A percentile compares a stretch with the other conserved stretches of the same genome.
Evolutionary conservation across 2,888 invertebrate genomes (phyloP).

Genomic region (Campoplex nolae): DNA sequence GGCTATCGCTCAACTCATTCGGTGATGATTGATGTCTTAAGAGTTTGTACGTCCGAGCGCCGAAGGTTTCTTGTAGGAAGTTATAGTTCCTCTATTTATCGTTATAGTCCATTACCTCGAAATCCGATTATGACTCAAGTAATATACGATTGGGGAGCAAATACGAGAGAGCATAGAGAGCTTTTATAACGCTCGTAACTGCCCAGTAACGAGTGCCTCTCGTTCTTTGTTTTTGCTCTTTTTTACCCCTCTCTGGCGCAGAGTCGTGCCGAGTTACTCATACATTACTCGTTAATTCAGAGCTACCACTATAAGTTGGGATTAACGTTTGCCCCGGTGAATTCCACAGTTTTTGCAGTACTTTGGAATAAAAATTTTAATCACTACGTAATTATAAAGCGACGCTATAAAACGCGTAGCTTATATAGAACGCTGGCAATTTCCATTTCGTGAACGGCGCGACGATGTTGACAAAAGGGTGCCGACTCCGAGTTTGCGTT

Average conservation of each 20-base stretch:
- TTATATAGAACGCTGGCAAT: slow-evolving; percentile 29
- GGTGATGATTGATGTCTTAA: slow-evolving; percentile 3
- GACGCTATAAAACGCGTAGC: slow-evolving; percentile 54
- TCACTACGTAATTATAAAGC: slow-evolving; percentile 59
- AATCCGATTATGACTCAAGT: slow-evolving; percentile 54
- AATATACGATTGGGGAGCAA: slow-evolving; percentile 52
- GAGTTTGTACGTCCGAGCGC: background rate
- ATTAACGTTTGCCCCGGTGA: slow-evolving; percentile 54
- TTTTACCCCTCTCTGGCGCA: slow-evolving; percentile 9
- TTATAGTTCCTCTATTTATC: slow-evolving; percentile 48
- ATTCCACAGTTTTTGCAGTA: slow-evolving; percentile 50
- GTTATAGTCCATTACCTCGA: slow-evolving; percentile 46
- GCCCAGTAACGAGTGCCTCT: slow-evolving; percentile 39
- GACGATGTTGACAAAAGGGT: slow-evolving; percentile 33
- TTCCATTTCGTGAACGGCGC: slow-evolving; percentile 6
- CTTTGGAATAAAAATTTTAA: slow-evolving; percentile 54
- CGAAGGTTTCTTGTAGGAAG: background rate
- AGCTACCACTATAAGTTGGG: slow-evolving; percentile 40
- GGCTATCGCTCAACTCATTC: background rate
- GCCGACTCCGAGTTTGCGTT: slow-evolving; percentile 18
- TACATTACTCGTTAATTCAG: slow-evolving; percentile 64
- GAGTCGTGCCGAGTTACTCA: slow-evolving; percentile 45
- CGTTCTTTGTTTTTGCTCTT: slow-evolving; percentile 31
- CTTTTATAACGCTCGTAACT: slow-evolving; percentile 63
- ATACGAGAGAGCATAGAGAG: slow-evolving; percentile 47